Percentiles rank a stretch among this genome's conserved stretches.
phyloP scores from a whole-genome alignment of 64 coral and sea anemone genomes.

The Cladopsammia gracilis region DNA sequence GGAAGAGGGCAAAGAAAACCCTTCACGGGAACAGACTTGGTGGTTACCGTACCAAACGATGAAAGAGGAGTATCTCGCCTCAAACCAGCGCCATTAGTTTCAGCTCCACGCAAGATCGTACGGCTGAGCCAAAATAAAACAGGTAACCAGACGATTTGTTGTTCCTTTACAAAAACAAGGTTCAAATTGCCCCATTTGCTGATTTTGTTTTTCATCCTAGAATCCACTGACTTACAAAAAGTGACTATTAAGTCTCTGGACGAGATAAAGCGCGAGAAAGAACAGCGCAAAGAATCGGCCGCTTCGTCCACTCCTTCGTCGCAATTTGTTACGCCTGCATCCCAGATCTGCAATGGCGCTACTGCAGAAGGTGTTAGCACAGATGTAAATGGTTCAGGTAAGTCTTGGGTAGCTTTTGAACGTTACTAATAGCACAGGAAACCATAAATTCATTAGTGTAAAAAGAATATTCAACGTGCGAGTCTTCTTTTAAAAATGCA shows the following conservation, averaged over 20 bases:
- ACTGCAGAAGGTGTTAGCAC: neutral
- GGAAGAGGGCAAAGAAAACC: neutral
- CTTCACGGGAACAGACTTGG: neutral
- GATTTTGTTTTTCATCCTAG: neutral
- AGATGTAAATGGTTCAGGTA: no score
- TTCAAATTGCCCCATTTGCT: neutral
- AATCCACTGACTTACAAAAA: constrained; percentile 37
- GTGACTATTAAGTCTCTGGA: constrained; percentile 75
- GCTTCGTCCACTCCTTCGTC: neutral
- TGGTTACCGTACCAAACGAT: constrained; percentile 30
- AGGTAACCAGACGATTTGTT: neutral
- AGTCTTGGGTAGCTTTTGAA: no score
- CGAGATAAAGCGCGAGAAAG: constrained; percentile 76
- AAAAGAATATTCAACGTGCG: no score
- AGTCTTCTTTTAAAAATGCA: no score
- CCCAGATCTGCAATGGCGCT: neutral
- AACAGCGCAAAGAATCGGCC: neutral
- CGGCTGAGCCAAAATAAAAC: constrained; percentile 34
- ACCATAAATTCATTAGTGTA: no score
- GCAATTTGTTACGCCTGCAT: neutral
- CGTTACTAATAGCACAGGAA: no score
- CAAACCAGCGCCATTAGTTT: constrained; percentile 1
- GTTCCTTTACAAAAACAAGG: neutral
- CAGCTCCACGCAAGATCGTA: constrained; percentile 6
- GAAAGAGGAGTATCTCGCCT: constrained; percentile 5